Conservation (phyloP, 2,113 vertebrate species). For the Macquaria australasica region DNA sequence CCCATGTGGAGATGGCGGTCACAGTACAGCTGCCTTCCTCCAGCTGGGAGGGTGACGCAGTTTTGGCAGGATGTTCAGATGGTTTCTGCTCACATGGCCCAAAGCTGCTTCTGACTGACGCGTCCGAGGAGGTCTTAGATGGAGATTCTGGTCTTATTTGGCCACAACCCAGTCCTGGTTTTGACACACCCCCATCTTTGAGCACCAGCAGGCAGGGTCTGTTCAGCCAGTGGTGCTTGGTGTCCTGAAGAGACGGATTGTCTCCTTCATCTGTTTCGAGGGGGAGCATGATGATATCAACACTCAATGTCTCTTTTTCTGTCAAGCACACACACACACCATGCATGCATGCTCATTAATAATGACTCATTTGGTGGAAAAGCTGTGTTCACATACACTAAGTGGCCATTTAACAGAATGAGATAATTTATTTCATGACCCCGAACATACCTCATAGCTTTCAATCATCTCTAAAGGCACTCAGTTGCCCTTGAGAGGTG, state of each 20-base stretch:
- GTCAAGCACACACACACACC: slow-evolving; percentile 5
- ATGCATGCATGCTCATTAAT: slow-evolving; percentile 11
- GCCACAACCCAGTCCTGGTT: slow-evolving; percentile 58
- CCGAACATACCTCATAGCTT: not conserved
- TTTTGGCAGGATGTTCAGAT: slow-evolving; percentile 65
- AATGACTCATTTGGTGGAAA: slow-evolving; percentile 23
- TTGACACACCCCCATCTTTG: slow-evolving; percentile 72
- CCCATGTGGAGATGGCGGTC: slow-evolving; percentile 83
- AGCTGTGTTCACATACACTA: slow-evolving; percentile 42
- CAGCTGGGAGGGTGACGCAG: slow-evolving; percentile 79
- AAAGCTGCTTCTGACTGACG: slow-evolving; percentile 57
- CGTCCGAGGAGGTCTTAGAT: slow-evolving; percentile 79
- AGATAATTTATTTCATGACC: slow-evolving; percentile 23
- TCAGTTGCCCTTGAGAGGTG: slow-evolving; percentile 49
- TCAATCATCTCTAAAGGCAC: slow-evolving; percentile 44
- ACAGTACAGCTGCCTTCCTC: slow-evolving; percentile 87
- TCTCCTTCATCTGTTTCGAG: slow-evolving; percentile 90
- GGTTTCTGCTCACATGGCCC: slow-evolving; percentile 60
- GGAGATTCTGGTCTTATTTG: slow-evolving; percentile 65
- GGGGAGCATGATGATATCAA: slow-evolving; percentile 23
- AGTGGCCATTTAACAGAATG: slow-evolving; percentile 48
- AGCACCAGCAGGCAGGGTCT: slow-evolving; percentile 79
- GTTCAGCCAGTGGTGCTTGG: slow-evolving; percentile 81
- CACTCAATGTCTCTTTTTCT: slow-evolving; percentile 1
- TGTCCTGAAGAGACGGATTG: slow-evolving; percentile 88